Base-by-base conservation (phyloP, 2,888 invertebrate genomes). In the Rhyacophila evoluta region DNA sequence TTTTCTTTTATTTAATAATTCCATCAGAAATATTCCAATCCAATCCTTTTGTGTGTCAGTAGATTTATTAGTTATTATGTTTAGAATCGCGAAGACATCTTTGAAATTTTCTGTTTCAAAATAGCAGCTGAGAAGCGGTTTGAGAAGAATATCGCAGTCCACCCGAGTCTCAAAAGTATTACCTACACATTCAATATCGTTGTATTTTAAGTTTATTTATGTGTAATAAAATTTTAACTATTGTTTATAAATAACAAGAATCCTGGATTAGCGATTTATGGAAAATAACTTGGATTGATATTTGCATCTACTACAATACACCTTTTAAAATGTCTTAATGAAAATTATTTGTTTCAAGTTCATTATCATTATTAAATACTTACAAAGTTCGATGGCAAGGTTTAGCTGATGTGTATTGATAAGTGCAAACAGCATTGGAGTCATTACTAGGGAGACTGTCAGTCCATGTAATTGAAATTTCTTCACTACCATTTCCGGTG, bases 1-100 rank as follows among this genome's bases (percentile, higher is more conserved):
- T 73, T 87, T 89, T 78, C 87, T 89, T 68, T 88, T 85, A 1
- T 86, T 85, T 80, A 91, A 86, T 80, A 91, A 87, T 3, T 86
- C 85, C 73, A 90, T 86, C 1, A 93, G 84, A 81, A 93, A 90
- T 74, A 90, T 85, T 0, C 93, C 93, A 0, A 90, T 85, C 86
- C 92, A 91, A 83, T 92, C 92, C 39, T 89, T 88, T 27, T 87
- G 87, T 0, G 84, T 86, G 41, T 90, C 88, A 0, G 85, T 77
- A 0, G 89, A 87, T 82, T 87, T 89, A 0, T 84, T 84, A 0
- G 85, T 83, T 36, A 92, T 85, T 29, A 89, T 89, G 82, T 91
- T 89, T 6, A 92, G 84, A 6, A 91, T 84, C 71, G 87, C 87
- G 0, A 90, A 84, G 0, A 90, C 91, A 0, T 86, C 87, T n/a